Conservation (phyloP, 2,113 vertebrate species). For the Girardinichthys multiradiatus region DNA sequence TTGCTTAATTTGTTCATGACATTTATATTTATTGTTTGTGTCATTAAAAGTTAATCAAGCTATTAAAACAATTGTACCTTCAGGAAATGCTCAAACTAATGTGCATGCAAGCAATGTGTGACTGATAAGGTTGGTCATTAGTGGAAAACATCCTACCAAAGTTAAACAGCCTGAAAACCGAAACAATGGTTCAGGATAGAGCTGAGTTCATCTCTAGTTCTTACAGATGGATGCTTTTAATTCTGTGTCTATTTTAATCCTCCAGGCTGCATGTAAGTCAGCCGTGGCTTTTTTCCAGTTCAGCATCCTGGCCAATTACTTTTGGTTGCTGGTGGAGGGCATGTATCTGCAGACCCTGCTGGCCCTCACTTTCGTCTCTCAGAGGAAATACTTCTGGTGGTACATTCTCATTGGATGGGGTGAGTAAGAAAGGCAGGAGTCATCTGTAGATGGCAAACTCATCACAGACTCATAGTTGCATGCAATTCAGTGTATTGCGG, state of each 20-base stretch:
- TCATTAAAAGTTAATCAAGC: too few relatives aligned
- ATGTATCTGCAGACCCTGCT: conserved; percentile 90
- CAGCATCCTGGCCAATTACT: conserved; percentile 89
- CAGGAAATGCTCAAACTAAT: too few relatives aligned
- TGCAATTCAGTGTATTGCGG: background rate
- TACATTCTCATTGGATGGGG: conserved; percentile 90
- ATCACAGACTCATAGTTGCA: background rate
- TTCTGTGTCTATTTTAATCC: background rate
- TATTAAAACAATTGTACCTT: too few relatives aligned
- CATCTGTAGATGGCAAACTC: background rate
- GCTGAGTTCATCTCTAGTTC: background rate
- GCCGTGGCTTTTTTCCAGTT: conserved; percentile 88
- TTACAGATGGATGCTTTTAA: background rate
- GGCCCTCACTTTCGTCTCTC: conserved; percentile 86
- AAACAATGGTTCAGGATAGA: background rate
- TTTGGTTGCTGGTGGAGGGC: conserved; percentile 90
- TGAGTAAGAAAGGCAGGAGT: conserved; percentile 64
- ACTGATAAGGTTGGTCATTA: too few relatives aligned
- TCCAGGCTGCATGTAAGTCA: conserved; percentile 81
- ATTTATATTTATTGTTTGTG: too few relatives aligned
- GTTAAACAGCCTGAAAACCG: background rate
- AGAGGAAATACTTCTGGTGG: conserved; percentile 90
- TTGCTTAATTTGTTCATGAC: too few relatives aligned
- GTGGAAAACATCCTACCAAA: background rate
- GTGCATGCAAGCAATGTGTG: too few relatives aligned